These are phyloP conservation scores for Ondatra zibethicus DNA, from an alignment of 2,113 vertebrate genomes.

Conservation along the genomic window DNA sequence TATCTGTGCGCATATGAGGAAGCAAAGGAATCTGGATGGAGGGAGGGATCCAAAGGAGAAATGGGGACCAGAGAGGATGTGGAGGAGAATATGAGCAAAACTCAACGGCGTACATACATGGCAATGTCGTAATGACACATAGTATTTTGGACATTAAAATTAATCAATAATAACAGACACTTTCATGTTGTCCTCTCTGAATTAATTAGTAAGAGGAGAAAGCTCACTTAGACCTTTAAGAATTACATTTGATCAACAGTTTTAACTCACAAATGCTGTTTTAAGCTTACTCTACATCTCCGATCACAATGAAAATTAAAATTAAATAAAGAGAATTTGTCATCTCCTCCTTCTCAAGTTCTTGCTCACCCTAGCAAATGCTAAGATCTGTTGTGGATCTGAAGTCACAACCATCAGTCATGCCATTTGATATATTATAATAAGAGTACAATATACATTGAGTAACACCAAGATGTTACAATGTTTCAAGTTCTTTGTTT, in stretches of 20 bases:
- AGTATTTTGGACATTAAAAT: neutral
- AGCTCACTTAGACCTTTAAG: neutral
- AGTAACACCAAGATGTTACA: neutral
- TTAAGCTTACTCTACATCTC: neutral
- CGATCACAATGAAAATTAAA: neutral
- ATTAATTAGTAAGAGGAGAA: neutral
- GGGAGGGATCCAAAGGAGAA: neutral
- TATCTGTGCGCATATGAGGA: neutral
- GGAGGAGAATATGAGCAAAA: neutral
- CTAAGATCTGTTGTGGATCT: neutral
- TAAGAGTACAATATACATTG: neutral
- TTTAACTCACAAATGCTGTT: neutral
- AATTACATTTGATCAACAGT: neutral
- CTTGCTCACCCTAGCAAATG: neutral
- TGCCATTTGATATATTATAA: neutral
- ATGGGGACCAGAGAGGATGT: no score
- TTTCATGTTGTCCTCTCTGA: neutral
- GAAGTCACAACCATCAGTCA: neutral
- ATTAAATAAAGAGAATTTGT: constrained; percentile 4
- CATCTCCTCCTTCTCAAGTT: neutral
- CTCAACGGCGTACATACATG: neutral
- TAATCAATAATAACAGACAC: neutral
- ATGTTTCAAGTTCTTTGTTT: neutral
- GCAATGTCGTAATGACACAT: neutral
- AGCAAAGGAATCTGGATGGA: neutral